Conservation (phyloP, 2,113 vertebrate genomes). For the Anthoscopus minutus region DNA sequence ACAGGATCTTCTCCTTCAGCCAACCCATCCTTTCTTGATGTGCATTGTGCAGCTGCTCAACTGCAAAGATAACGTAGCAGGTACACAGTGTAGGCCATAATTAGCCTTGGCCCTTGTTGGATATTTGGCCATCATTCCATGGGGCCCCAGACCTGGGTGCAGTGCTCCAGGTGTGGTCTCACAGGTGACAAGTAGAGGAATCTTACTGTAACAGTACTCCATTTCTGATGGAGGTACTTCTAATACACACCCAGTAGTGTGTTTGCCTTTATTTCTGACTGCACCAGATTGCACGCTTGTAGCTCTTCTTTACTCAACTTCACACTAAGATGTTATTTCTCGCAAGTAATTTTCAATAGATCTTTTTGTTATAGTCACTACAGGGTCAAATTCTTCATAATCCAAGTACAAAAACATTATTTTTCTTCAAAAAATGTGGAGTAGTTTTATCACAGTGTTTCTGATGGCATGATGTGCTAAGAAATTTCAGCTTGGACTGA, state of each 20-base stretch:
- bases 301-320: not conserved
- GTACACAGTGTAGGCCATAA: no score
- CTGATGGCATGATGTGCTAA: not conserved
- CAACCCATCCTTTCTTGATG: not conserved
- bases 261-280: not conserved
- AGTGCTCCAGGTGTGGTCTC: not conserved
- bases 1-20: not conserved
- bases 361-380: not conserved
- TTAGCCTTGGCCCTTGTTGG: not conserved
- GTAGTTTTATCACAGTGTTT: not conserved
- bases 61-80: accelerated
- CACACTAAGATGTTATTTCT: not conserved
- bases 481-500: not conserved
- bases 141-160: not conserved
- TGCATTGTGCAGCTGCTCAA: accelerated
- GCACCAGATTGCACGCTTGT: not conserved
- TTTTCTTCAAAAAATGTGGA: not conserved
- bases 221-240: not conserved
- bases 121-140: not conserved
- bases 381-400: not conserved
- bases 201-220: not conserved
- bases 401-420: not conserved
- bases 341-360: not conserved
- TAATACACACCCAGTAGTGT: not conserved
- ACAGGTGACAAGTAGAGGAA: not conserved